Evolutionary conservation across 1,140 invertebrate genomes (phyloP).

Genomic region (Bombus confusus): DNA sequence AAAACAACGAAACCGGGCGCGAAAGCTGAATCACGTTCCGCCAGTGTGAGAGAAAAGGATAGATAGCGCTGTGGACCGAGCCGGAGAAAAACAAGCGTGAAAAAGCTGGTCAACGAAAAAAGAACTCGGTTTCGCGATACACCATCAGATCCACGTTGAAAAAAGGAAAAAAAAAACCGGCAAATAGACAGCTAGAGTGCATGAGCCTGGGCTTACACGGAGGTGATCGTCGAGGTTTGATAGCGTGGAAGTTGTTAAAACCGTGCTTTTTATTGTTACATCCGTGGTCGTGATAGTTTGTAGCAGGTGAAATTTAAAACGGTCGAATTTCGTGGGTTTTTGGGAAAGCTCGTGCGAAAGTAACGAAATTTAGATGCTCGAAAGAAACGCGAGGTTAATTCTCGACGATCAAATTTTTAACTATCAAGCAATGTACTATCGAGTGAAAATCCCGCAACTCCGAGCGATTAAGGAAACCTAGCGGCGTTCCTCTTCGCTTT

Average conservation of each 20-base stretch:
- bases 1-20: slow-evolving; percentile 49
- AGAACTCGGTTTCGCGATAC: slow-evolving; percentile 14
- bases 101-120: slow-evolving; percentile 14
- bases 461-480: too few species aligned
- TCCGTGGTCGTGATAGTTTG: neutral
- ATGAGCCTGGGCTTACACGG: neutral
- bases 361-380: neutral
- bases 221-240: neutral
- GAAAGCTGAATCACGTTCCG: slow-evolving; percentile 19
- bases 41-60: neutral
- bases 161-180: neutral
- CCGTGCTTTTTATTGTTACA: neutral
- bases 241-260: neutral
- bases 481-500: neutral
- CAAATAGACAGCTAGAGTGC: neutral
- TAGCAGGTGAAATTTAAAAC: neutral
- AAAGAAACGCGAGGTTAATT: neutral
- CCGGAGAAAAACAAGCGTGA: neutral
- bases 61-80: neutral
- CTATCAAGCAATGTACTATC: too few species aligned
- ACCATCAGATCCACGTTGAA: neutral
- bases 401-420: too few species aligned
- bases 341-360: neutral
- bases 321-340: neutral
- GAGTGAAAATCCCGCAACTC: too few species aligned